Evolutionary conservation across 2,888 invertebrate species (phyloP).

Genomic region (Leptopilina syphax): DNA sequence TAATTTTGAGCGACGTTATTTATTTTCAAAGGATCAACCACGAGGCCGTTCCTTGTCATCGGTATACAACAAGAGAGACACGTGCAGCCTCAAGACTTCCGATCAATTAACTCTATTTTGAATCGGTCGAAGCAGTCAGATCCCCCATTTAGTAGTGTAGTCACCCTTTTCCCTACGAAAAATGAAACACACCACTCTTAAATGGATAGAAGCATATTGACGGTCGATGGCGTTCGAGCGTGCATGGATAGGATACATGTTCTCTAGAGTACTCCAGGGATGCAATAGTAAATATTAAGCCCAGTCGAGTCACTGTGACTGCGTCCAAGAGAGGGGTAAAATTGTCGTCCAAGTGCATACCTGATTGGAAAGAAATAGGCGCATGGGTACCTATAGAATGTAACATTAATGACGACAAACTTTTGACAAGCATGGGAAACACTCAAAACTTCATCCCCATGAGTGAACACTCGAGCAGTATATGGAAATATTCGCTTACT

Average conservation of each 20-base stretch:
- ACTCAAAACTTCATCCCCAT: slow-evolving; percentile 64
- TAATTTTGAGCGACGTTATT: slow-evolving; percentile 11
- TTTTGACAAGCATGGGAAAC: slow-evolving; percentile 73
- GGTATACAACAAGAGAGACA: slow-evolving; percentile 62
- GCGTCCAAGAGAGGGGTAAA: slow-evolving; percentile 54
- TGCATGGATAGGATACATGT: slow-evolving; percentile 65
- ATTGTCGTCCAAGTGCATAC: slow-evolving; percentile 62
- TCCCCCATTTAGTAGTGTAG: slow-evolving; percentile 42
- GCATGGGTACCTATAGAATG: slow-evolving; percentile 41
- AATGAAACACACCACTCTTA: slow-evolving; percentile 58
- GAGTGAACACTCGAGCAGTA: slow-evolving; percentile 20
- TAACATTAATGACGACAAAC: slow-evolving; percentile 45
- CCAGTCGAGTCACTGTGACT: slow-evolving; percentile 59
- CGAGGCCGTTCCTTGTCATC: slow-evolving; percentile 16
- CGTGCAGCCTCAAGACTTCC: slow-evolving; percentile 76
- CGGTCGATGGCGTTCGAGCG: slow-evolving; percentile 68
- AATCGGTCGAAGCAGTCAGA: slow-evolving; percentile 56
- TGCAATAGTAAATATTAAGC: slow-evolving; percentile 69
- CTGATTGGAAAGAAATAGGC: slow-evolving; percentile 44
- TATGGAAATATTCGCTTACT: neutral
- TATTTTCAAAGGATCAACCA: slow-evolving; percentile 25
- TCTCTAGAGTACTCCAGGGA: slow-evolving; percentile 62
- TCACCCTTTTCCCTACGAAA: slow-evolving; percentile 50
- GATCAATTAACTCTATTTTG: slow-evolving; percentile 75
- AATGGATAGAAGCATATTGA: slow-evolving; percentile 73